Evolutionary conservation across 2,797 vertebrate species (phyloP).

Genomic region (Centroberyx gerrardi): DNA sequence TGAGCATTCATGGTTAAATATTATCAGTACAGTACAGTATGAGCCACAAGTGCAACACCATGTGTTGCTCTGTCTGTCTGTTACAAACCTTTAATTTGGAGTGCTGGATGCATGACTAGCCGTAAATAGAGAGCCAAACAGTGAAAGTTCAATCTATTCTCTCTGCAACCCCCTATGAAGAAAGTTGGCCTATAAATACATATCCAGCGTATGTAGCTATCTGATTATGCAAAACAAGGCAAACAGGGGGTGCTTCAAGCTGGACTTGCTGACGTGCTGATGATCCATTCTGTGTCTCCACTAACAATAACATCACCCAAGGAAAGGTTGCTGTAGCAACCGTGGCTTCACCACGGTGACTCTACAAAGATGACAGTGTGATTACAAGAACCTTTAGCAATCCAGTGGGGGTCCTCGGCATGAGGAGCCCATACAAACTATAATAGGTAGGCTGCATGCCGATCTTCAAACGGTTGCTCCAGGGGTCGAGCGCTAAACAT

Average conservation of each 20-base stretch:
- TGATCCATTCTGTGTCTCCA: slow-evolving; percentile 2
- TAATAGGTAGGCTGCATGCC: slow-evolving; percentile 4
- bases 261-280: not conserved
- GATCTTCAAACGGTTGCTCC: slow-evolving; percentile 22
- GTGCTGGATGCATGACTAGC: not conserved
- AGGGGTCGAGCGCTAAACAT: slow-evolving; percentile 12
- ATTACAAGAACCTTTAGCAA: slow-evolving; percentile 29
- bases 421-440: slow-evolving; percentile 13
- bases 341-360: slow-evolving; percentile 10
- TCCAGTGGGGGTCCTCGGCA: not conserved
- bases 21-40: not conserved
- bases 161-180: not conserved
- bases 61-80: not conserved
- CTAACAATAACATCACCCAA: not conserved
- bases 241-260: not conserved
- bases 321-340: slow-evolving; percentile 49
- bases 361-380: slow-evolving; percentile 23
- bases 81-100: not conserved
- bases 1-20: not conserved
- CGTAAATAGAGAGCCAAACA: not conserved
- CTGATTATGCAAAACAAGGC: slow-evolving; percentile 18
- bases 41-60: not conserved
- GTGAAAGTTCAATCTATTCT: not conserved
- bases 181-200: slow-evolving; percentile 6
- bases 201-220: not conserved